A percentile compares a stretch with the other conserved stretches of the same genome.
Evolutionary conservation across 1,140 invertebrate genomes (phyloP).

Genomic region (Capitella teleta): DNA sequence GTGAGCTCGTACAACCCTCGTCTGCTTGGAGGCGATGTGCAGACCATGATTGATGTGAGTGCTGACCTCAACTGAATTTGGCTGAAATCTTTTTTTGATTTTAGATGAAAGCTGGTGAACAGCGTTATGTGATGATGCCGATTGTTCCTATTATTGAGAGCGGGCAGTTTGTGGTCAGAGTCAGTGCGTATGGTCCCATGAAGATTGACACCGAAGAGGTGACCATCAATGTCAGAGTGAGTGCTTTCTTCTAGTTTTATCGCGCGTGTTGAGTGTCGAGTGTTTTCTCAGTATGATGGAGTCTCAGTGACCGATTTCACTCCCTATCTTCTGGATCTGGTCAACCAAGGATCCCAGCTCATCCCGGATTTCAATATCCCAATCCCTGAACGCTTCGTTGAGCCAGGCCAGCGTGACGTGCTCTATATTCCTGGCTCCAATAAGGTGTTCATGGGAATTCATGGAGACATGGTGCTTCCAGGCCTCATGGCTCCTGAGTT

Average conservation of each 20-base stretch:
- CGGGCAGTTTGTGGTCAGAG: background rate
- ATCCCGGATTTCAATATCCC: conserved; percentile 7
- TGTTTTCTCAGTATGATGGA: conserved; percentile 4
- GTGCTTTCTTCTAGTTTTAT: background rate
- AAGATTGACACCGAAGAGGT: background rate
- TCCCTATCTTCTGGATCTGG: conserved; percentile 8
- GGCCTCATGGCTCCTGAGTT: conserved; percentile 52
- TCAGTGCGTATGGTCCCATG: background rate
- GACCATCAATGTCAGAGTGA: background rate
- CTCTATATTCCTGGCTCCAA: conserved; percentile 42
- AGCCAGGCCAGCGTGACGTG: background rate
- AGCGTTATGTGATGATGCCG: background rate
- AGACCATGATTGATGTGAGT: conserved; percentile 10
- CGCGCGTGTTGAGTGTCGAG: background rate
- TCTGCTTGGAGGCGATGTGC: conserved; percentile 4
- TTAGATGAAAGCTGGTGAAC: background rate
- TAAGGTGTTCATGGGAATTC: conserved; percentile 46
- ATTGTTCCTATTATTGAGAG: background rate
- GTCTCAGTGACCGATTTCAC: background rate
- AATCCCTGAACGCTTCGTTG: conserved; percentile 1
- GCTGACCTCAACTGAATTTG: background rate
- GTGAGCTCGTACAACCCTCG: conserved; percentile 10
- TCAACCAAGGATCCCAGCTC: conserved; percentile 5
- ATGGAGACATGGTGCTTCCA: conserved; percentile 81
- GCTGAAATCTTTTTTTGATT: background rate